Conservation (phyloP, 92 coral and sea anemone species). For the Heteractis magnifica region DNA sequence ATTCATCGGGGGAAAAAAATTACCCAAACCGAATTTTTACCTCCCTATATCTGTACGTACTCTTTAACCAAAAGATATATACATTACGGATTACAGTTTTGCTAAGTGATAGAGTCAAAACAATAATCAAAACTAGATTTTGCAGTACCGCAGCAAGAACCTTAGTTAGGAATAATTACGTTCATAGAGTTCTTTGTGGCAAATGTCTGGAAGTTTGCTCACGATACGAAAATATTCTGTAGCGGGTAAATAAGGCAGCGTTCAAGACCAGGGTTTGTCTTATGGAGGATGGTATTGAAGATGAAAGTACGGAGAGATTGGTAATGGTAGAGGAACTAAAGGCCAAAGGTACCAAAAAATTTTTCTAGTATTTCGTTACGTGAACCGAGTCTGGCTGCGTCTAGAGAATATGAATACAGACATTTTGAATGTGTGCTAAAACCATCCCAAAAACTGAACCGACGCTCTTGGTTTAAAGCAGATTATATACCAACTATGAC, state of each 20-base stretch:
- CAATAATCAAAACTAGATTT: conserved; percentile 9
- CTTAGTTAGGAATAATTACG: conserved; percentile 11
- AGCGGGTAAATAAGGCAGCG: background rate
- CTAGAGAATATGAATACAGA: conserved; percentile 7
- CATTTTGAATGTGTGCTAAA: background rate
- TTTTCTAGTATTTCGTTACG: background rate
- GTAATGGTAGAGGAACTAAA: background rate
- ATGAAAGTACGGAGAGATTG: background rate
- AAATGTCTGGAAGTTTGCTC: conserved; percentile 9
- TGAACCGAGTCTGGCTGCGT: conserved; percentile 4
- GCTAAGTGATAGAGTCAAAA: conserved; percentile 3
- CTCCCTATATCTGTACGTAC: background rate
- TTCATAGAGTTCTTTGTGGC: conserved; percentile 12
- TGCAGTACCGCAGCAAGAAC: conserved; percentile 8
- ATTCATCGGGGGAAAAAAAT: conserved; percentile 7
- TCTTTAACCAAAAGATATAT: conserved; percentile 10
- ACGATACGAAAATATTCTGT: background rate
- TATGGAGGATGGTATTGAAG: background rate
- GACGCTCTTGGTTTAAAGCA: background rate
- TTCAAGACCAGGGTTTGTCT: background rate
- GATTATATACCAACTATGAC: background rate
- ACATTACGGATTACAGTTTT: conserved; percentile 4
- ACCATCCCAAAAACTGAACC: background rate
- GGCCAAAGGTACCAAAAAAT: background rate
- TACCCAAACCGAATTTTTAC: conserved; percentile 5